Evolutionary conservation across 2,797 vertebrate species (phyloP), one percentile per base, ranked within the genome.

Genomic region (Argya squamiceps): DNA sequence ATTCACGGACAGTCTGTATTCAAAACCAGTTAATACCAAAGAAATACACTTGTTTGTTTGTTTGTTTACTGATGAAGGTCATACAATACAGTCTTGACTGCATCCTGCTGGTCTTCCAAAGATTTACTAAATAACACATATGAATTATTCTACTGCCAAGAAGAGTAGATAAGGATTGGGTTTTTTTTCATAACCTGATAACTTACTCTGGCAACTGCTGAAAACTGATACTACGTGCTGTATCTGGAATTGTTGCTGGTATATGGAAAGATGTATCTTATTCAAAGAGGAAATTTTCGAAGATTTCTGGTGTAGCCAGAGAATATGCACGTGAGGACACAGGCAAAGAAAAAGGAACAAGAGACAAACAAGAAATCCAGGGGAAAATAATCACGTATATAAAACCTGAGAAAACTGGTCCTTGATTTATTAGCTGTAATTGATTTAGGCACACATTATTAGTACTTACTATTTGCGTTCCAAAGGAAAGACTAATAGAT

Each of bases 81-180:
- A 82, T 46, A 34, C 14, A 68, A 88, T 41, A 49, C 13, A 86
- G 8, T 88, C 39, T 50, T 44, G 36, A 62, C 36, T 81, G 44
- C 1, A 8, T 89, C 50, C 63, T 69, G 37, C 50, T 82, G 55
- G 77, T 79, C 81, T 77, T 82, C 47, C 52, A 49, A 53, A 88
- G 67, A 74, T 60, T 84, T 70, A 77, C 22, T 56, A 96, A 93
- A 82, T 64, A 56, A 74, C 88, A 91, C 4, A 30, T 76, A 91
- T 59, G 71, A 94, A 94, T 89, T 92, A 90, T 92, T 94, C 56
- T 37, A 6, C 74, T 85, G 22, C 68, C 68, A 77, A 60, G 50
- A 71, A 73, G 20, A 52, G 44, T 63, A 91, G 92, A 93, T 93
- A 93, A 94, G 37, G 32, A 49, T 32, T 82, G 39, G n/a, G 4